Percentiles rank a stretch among this genome's conserved stretches.
phyloP scores from a whole-genome alignment of 2,888 invertebrate species.

The Megamerina dolium region DNA sequence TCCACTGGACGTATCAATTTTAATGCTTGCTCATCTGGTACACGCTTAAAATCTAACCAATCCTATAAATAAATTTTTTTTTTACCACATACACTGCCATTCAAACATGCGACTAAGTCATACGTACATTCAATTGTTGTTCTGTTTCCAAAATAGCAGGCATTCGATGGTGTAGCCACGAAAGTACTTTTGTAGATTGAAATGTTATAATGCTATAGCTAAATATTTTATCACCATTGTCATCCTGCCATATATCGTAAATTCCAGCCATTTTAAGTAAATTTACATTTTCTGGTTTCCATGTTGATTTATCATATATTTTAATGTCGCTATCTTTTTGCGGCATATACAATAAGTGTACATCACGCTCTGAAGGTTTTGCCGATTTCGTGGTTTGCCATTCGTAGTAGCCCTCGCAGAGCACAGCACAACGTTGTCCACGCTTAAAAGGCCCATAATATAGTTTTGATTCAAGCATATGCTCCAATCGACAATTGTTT shows the following conservation, averaged over 20 bases:
- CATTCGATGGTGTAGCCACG: conserved; percentile 74
- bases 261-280: conserved; percentile 71
- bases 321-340: conserved; percentile 52
- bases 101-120: background rate
- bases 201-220: conserved; percentile 74
- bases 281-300: conserved; percentile 53
- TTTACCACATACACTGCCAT: no score
- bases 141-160: conserved; percentile 70
- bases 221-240: conserved; percentile 57
- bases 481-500: conserved; percentile 73
- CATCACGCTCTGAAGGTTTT: conserved; percentile 63
- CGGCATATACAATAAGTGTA: conserved; percentile 66
- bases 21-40: conserved; percentile 53
- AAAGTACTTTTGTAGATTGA: conserved; percentile 61
- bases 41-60: conserved; percentile 61
- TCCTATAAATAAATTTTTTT: conserved; percentile 48
- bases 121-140: conserved; percentile 57
- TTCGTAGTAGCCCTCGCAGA: conserved; percentile 78
- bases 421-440: conserved; percentile 69
- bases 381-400: conserved; percentile 65
- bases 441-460: conserved; percentile 61
- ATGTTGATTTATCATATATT: conserved; percentile 55
- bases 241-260: conserved; percentile 63
- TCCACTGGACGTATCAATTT: conserved; percentile 50
- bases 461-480: conserved; percentile 62